Percentiles rank a stretch among this genome's conserved stretches.
Conservation (phyloP, 1,140 invertebrate species). For the Camponotus floridanus region DNA sequence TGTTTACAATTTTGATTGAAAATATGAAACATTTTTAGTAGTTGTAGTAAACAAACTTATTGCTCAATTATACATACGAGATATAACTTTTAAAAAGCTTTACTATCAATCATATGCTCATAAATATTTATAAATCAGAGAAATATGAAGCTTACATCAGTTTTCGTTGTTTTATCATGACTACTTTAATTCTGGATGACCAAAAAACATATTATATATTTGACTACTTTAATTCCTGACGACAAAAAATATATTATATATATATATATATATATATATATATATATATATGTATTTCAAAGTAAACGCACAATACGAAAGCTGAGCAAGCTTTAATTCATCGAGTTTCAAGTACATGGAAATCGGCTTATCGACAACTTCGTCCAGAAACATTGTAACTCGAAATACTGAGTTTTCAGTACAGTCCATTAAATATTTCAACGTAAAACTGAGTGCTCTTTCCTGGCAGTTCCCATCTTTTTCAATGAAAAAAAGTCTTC, state of each 20-base stretch:
- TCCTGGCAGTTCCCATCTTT: conserved; percentile 10
- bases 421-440: conserved; percentile 46
- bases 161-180: not conserved
- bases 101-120: not conserved
- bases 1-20: not conserved
- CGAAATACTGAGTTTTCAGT: conserved; percentile 22
- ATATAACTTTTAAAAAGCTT: not conserved
- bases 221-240: not conserved
- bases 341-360: conserved; percentile 27
- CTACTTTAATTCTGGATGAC: not conserved
- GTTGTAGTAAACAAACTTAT: not conserved
- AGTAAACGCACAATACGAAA: conserved; percentile 15
- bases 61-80: too few relatives aligned
- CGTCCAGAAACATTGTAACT: conserved; percentile 34
- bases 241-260: conserved; percentile 6
- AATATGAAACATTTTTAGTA: not conserved
- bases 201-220: not conserved
- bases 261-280: not conserved
- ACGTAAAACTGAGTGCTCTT: conserved; percentile 38
- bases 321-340: conserved; percentile 39
- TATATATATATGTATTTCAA: not conserved
- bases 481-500: conserved; percentile 7
- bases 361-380: conserved; percentile 55
- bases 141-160: not conserved
- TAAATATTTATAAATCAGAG: not conserved